Base-by-base conservation (phyloP, 2,888 invertebrate species). In the Schizotus pectinicornis region DNA sequence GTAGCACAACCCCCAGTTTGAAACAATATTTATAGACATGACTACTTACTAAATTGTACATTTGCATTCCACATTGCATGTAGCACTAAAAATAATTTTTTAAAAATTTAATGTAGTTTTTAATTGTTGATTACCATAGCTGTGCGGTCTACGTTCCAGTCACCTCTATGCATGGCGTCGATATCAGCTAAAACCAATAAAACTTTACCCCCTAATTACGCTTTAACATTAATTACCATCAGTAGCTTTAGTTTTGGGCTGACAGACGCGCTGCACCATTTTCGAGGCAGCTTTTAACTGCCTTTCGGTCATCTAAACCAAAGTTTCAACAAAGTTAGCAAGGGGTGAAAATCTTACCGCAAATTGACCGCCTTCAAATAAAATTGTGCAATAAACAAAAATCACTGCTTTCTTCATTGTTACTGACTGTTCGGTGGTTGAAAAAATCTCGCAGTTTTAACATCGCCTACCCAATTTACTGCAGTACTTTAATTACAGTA, bases 181-280 rank as follows among this genome's bases (percentile, higher is more conserved):
- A 67, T 65, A 32, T 65, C 59, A 22, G 62, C 67, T 67, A 37
- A 22, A 49, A 59, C 6, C 6, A 50, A 38, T n/a, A 3, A 2
- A 12, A 39, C 6, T 14, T 35, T 6, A 33, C 8, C 31, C 31
- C 9, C 3, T 11, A 45, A 9, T 48, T 48, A 12, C 30, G 6
- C 2, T 12, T 30, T 31, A 14, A 11, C 6, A 7, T 45, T 37
- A 63, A 67, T 78, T 74, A 86, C 86, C 85, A 61, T 83, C 80
- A 42, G 81, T 79, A 2, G 78, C 81, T 62, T 84, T 83, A 57
- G 81, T 83, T 77, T 88, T 88, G 0, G 86, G 84, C 55, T 83
- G 79, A 63, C 88, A 88, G 0, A 83, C 77, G 68, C 85, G 86
- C 33, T 87, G 80, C 79, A 88, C 82, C 70, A 85, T 79, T 72